Evolutionary conservation across 2,888 invertebrate genomes (phyloP), one percentile per base, ranked within the genome.

Genomic region (Coleophora deauratella): DNA sequence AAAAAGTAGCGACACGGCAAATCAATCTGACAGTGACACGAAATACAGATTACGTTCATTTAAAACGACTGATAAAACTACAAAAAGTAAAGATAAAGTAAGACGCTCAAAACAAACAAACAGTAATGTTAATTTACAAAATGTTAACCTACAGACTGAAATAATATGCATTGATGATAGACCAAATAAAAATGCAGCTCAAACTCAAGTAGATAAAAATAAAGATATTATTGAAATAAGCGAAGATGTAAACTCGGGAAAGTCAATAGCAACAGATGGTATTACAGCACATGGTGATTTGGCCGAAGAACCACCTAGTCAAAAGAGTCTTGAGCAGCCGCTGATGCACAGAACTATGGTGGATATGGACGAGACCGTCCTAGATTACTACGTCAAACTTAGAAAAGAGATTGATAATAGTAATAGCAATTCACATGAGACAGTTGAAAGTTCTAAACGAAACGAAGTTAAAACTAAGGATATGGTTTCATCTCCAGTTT

Each of bases 231-330:
- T 21, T 21, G 3, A 21, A 21, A 21, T 21, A 21, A 21, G 6
- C 6, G 21, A 21, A 21, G 21, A 21, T 6, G 21, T 3, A 21
- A 51, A 50, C 35, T 64, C 64, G 2, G 69, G 67, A 8, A 59
- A 46, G 31, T 71, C 78, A 9, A 72, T 80, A 42, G 51, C 53
- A 2, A 72, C 74, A 2, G 39, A 59, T n/a, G 75, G 72, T 9
- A 78, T 80, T 13, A 77, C 63, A 14, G 81, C 62, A 1, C 79
- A 79, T 28, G 74, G 73, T 0, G 66, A 69, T 34, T 50, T 54
- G 0, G 55, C 72, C n/a, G 77, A 78, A 55, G 41, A 44, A 0
- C 79, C 80, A 0, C 79, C 77, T 0, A 51, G 54, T 36, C 41
- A 57, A 0, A 49, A 55, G n/a, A 40, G 55, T 2, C 57, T 75